Evolutionary conservation across 2,113 vertebrate species (phyloP).

Genomic region (Urocolius indicus): DNA sequence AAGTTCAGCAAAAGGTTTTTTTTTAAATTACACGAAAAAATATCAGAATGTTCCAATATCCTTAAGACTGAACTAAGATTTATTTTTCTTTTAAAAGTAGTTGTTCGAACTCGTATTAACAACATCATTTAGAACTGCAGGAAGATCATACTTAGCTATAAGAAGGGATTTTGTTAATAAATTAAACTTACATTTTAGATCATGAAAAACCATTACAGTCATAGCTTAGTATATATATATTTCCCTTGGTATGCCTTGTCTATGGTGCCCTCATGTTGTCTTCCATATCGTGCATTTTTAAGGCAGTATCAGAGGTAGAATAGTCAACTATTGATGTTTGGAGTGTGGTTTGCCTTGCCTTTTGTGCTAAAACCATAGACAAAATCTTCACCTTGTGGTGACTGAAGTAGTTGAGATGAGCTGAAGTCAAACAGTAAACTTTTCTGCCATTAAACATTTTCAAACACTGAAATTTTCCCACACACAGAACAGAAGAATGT

Average conservation of each 20-base stretch:
- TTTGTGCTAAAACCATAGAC: neutral
- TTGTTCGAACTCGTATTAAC: neutral
- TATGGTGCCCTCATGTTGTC: accelerated
- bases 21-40: too few relatives aligned
- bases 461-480: neutral
- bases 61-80: neutral
- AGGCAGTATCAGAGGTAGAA: neutral
- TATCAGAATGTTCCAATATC: neutral
- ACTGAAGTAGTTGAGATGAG: neutral
- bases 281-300: neutral
- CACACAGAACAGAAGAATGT: neutral
- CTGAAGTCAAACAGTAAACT: neutral
- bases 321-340: neutral
- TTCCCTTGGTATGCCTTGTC: neutral
- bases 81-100: neutral
- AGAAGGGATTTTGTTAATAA: neutral
- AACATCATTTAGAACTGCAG: neutral
- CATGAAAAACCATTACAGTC: neutral
- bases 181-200: neutral
- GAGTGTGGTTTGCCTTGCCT: neutral
- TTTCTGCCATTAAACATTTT: neutral
- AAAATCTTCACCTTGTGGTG: too few relatives aligned
- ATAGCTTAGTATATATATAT: neutral
- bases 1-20: too few relatives aligned
- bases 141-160: neutral